Base-by-base conservation (phyloP, 2,888 invertebrate species). In the Autographa pulchrina region DNA sequence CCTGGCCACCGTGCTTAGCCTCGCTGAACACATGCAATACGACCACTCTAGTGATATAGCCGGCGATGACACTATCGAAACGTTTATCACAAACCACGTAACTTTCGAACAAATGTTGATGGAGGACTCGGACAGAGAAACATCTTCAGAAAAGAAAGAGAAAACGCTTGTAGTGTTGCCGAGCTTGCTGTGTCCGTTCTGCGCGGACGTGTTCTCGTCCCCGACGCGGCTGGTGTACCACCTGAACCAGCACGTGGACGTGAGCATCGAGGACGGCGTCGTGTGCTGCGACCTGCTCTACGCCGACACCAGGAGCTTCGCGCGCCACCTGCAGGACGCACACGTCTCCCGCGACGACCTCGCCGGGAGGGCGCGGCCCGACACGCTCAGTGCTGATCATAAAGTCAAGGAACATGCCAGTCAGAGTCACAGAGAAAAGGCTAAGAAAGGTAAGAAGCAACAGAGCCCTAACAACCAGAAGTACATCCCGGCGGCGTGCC, bases 401-500 rank as follows among this genome's bases (percentile, higher is more conserved):
- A 72, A 75, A 4, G 77, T 92, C 0, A 82, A 77, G 13, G 41
- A 66, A 3, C 92, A 92, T 65, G 83, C 90, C 18, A 77, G 64
- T 18, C 75, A 78, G 4, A 54, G 90, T 63, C 68, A 62, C 8
- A 62, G 76, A 6, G 38, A 59, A 1, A 77, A 81, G 25, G 63
- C 70, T 3, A 67, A 75, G 8, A 68, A 60, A 80, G 32, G 75
- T 65, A 78, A 79, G 43, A 83, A 78, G 31, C 43, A 74, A 14
- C 81, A 73, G n/a, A 85, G 82, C 48, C 68, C 81, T 1, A 86
- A 84, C 48, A 87, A 90, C 66, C 92, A 92, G 74, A 93, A 92
- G 72, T 89, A 89, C 68, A 91, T 92, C 18, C 93, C 94, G 0
- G 94, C 93, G 16, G 89, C 91, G 5, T 96, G 96, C 69, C 90